Percentiles rank a stretch among this genome's conserved stretches.
Evolutionary conservation across 2,888 invertebrate species (phyloP).

Genomic region (Vanessa cardui): DNA sequence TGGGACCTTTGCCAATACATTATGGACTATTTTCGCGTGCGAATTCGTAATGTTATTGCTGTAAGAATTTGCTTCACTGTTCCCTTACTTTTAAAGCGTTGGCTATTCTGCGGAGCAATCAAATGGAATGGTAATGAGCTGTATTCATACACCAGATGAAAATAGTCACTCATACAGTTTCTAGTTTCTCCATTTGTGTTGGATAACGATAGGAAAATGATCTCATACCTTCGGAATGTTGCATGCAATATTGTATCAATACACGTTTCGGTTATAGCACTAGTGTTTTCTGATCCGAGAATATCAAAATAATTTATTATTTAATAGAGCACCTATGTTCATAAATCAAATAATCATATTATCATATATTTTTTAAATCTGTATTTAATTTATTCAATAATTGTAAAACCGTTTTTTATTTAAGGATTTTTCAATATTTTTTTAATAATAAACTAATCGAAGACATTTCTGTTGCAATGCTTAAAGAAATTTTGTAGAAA

Average conservation of each 20-base stretch:
- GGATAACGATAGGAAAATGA: constrained; percentile 23
- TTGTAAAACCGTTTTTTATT: no score
- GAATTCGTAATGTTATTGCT: constrained; percentile 19
- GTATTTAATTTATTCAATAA: no score
- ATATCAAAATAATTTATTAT: constrained; percentile 15
- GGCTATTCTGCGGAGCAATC: constrained; percentile 24
- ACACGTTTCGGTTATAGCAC: constrained; percentile 19
- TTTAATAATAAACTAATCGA: no score
- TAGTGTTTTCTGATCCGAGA: constrained; percentile 14
- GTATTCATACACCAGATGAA: constrained; percentile 28
- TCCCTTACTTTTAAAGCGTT: constrained; percentile 16
- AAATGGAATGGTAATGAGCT: constrained; percentile 32
- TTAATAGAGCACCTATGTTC: constrained; percentile 2
- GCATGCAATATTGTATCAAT: constrained; percentile 17
- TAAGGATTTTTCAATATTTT: no score
- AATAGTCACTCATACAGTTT: constrained; percentile 19
- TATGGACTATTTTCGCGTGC: constrained; percentile 23
- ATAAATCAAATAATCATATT: background rate
- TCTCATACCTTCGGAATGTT: constrained; percentile 29
- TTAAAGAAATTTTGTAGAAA: no score
- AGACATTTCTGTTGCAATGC: no score
- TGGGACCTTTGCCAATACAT: constrained; percentile 17
- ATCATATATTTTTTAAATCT: no score
- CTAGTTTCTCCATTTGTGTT: constrained; percentile 23
- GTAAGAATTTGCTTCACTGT: constrained; percentile 17